Percentiles rank a stretch among this genome's conserved stretches.
These are phyloP conservation scores for Acanthisitta chloris DNA, from an alignment of 2,113 vertebrate species.

Conservation along the genomic window DNA sequence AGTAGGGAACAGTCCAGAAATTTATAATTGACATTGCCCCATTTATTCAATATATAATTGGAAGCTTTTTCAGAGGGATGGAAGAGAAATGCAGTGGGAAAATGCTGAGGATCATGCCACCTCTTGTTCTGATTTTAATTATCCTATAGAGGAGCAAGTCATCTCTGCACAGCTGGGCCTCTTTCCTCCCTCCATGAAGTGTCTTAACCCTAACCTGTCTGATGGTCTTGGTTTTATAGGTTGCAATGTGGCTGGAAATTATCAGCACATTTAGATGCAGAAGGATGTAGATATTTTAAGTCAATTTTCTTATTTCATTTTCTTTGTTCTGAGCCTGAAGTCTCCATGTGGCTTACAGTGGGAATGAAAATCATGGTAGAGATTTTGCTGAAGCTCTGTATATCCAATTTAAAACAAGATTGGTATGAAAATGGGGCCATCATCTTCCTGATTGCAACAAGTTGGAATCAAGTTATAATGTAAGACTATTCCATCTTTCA, in stretches of 20 bases:
- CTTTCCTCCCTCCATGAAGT: background rate
- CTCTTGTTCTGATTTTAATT: background rate
- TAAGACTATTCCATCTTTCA: background rate
- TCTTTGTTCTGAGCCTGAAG: background rate
- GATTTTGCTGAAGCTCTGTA: background rate
- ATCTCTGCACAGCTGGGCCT: background rate
- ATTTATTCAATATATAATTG: background rate
- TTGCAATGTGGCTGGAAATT: background rate
- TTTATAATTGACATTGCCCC: background rate
- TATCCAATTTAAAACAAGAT: slow-evolving; percentile 8
- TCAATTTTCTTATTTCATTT: background rate
- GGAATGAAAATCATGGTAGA: background rate
- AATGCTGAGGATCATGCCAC: background rate
- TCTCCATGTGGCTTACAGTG: background rate
- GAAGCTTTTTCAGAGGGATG: background rate
- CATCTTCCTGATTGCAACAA: background rate
- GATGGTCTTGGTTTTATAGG: background rate
- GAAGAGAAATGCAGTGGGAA: background rate
- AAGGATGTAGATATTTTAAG: background rate
- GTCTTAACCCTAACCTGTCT: background rate
- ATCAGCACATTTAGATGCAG: background rate
- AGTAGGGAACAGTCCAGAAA: background rate
- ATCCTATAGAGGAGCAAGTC: background rate
- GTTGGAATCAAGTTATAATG: background rate
- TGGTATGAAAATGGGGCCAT: background rate